Percentiles rank a stretch among this genome's conserved stretches.
Conservation (phyloP, 2,113 vertebrate species). For the Sisor rabdophorus region DNA sequence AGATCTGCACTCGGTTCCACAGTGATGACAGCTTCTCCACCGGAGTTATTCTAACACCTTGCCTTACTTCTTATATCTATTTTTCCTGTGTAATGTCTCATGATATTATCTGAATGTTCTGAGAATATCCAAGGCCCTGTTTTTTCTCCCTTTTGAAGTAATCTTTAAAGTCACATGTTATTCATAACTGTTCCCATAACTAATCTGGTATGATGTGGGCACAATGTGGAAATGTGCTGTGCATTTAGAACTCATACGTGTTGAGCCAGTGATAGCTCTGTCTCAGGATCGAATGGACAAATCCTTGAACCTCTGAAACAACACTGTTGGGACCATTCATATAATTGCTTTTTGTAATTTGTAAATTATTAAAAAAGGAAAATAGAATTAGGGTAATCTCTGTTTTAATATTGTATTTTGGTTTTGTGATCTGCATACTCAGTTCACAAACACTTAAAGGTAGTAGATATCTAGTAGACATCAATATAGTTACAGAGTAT, state of each 20-base stretch:
- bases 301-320: neutral
- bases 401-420: neutral
- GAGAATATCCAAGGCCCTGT: conserved; percentile 9
- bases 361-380: neutral
- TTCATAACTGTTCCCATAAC: neutral
- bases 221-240: conserved; percentile 7
- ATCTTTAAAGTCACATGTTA: neutral
- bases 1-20: conserved; percentile 20
- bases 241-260: neutral
- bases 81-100: conserved; percentile 8
- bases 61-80: conserved; percentile 22
- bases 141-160: conserved; percentile 1
- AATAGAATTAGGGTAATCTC: neutral
- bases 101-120: conserved; percentile 10
- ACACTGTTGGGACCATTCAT: neutral
- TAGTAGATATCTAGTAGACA: neutral
- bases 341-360: neutral
- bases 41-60: conserved; percentile 52
- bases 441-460: neutral
- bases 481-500: neutral
- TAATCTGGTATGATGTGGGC: conserved; percentile 1
- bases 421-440: neutral
- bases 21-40: conserved; percentile 56
- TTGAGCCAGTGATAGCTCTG: neutral
- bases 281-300: neutral